Evolutionary conservation across 2,888 invertebrate species (phyloP), one percentile per base, ranked within the genome.

Genomic region (Adela reaumurella): DNA sequence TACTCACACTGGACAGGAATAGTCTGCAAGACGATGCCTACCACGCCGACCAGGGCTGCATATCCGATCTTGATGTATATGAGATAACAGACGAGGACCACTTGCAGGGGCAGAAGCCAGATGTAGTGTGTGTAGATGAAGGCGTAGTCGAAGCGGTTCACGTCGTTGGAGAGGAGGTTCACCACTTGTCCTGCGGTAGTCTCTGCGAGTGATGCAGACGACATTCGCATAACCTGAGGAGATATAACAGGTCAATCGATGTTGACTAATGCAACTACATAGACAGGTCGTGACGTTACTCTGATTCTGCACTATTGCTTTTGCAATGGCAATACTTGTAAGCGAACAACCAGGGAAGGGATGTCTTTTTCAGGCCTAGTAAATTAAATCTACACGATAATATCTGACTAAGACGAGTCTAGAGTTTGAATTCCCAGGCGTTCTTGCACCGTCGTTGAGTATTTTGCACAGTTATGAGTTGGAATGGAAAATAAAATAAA

Each of bases 101-200:
- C 81, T 65, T 87, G 86, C 8, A 92, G 61, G 0, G 96, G 95
- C 54, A 92, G 86, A 28, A 94, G 83, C 93, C 94, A 94, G 63
- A 96, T 83, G 70, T 89, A 94, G 66, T 95, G 92, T 8, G 93
- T 77, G 64, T 88, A 92, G 49, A 91, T 83, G 51, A 90, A 87
- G 3, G 90, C 88, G 67, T 89, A 83, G 67, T 97, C 97, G 62
- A 97, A 91, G 42, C 96, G 87, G 66, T 89, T 90, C 10, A 97
- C 94, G 67, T 97, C 97, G 62, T 97, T 97, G 4, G 96, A 94
- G 48, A 97, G 81, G 4, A 97, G 77, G 73, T 97, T 97, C 14
- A 97, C 90, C 48, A 97, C 87, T 68, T 96, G 94, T 0, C 97
- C 97, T 0, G 90, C 88, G 0, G 94, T 79, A 0, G 94, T 94